Conservation (phyloP, 2,797 vertebrate genomes). For the Poecilia wingei region DNA sequence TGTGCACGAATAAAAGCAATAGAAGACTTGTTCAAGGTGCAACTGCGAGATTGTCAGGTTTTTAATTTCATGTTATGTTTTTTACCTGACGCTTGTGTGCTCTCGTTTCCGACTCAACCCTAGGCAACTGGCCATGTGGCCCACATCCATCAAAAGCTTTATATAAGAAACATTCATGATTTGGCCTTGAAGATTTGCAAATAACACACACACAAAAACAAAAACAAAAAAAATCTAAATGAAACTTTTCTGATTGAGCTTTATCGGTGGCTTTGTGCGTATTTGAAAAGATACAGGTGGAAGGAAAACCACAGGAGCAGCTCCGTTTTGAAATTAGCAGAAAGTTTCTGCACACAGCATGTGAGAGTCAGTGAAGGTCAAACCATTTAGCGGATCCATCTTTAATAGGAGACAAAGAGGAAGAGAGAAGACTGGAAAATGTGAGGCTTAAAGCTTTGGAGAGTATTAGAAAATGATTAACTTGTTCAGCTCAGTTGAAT, state of each 20-base stretch:
- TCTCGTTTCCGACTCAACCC: neutral
- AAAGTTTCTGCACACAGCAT: conserved; percentile 30
- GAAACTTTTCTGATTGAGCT: conserved; percentile 37
- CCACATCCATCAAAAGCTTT: neutral
- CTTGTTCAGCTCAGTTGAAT: conserved; percentile 10
- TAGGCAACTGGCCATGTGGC: neutral
- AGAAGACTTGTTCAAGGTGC: neutral
- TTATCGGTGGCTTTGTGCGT: conserved; percentile 18
- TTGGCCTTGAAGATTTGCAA: conserved; percentile 29
- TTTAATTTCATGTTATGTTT: neutral
- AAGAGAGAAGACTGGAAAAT: conserved; percentile 4
- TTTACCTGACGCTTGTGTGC: neutral
- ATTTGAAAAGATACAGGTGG: conserved; percentile 37
- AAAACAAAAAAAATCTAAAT: conserved; percentile 23
- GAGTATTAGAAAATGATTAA: conserved; percentile 13
- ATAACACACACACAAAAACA: conserved; percentile 6
- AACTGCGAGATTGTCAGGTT: neutral
- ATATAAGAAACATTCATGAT: neutral
- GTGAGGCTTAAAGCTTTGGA: conserved; percentile 17
- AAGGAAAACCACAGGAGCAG: conserved; percentile 29
- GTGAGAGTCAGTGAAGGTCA: conserved; percentile 48
- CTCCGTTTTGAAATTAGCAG: conserved; percentile 36
- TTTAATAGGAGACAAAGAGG: conserved; percentile 22
- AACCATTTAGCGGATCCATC: conserved; percentile 29
- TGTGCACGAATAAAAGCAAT: neutral